Evolutionary conservation across 1,140 invertebrate genomes (phyloP), one percentile per base, ranked within the genome.

Genomic region (Papilio polytes): DNA sequence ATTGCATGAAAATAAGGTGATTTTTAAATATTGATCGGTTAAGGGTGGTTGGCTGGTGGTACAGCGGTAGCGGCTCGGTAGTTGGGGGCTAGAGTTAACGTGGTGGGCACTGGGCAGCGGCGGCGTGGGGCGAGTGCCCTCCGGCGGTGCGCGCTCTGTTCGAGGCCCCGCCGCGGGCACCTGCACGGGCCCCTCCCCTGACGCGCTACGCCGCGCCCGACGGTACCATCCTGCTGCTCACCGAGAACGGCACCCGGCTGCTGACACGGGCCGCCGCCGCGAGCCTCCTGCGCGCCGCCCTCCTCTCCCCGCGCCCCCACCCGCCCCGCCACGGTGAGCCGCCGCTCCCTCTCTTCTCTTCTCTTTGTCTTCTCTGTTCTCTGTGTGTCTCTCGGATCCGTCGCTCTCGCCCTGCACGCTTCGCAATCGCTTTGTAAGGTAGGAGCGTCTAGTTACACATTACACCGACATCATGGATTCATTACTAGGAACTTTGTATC

Each of bases 191-290:
- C 44, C 91, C 92, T 31, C 87, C 94, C 51, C 88, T 95, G 82
- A 95, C 93, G 36, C 92, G 94, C 80, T 95, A 95, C 89, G 91
- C 94, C 53, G 93, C 94, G 77, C 90, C 94, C 41, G 94, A 95
- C 84, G 95, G 95, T 88, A 94, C 94, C 84, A 93, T 95, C 87
- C 91, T 95, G 87, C 91, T 95, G 80, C 93, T 95, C 88, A 95
- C 95, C 84, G 94, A 95, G 88, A 95, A 95, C 82, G 95, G 95
- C 82, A 95, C 95, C 56, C 86, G 94, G 85, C 94, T 95, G 91
- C 93, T 95, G 90, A 95, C 94, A 3, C 91, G 93, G 80, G 92
- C 94, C 78, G 94, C 93, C 72, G 94, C 94, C 82, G 95, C 94
- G 81, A 95, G 94, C 86, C 89, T 95, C 79, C 92, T 95, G 84